A percentile compares a stretch with the other conserved stretches of the same genome.
Evolutionary conservation across 2,888 invertebrate genomes (phyloP).

Genomic region (Agrochola lota): DNA sequence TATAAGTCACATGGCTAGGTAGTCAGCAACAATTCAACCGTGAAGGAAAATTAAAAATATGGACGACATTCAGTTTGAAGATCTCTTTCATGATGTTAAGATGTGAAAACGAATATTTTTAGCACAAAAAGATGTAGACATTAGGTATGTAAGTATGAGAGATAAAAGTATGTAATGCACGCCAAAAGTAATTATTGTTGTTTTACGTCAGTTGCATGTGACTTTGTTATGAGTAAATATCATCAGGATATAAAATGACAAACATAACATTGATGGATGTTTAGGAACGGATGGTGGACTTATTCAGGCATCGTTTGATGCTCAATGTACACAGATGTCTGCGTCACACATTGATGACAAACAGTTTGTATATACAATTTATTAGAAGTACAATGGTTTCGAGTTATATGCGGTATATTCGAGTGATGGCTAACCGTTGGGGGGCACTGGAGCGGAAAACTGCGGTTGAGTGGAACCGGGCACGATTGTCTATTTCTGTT

Average conservation of each 20-base stretch:
- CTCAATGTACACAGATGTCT: slow-evolving; percentile 28
- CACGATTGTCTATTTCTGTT: slow-evolving; percentile 65
- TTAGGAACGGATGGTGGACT: slow-evolving; percentile 39
- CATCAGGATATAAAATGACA: slow-evolving; percentile 33
- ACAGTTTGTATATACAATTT: slow-evolving; percentile 29
- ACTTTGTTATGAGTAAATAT: slow-evolving; percentile 53
- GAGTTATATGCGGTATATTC: slow-evolving; percentile 69
- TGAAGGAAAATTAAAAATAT: slow-evolving; percentile 6
- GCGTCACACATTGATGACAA: slow-evolving; percentile 48
- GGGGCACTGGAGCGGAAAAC: slow-evolving; percentile 55
- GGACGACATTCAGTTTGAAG: slow-evolving; percentile 33
- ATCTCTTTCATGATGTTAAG: slow-evolving; percentile 16
- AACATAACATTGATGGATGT: slow-evolving; percentile 37
- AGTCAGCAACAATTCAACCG: slow-evolving; percentile 24
- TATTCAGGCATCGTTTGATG: slow-evolving; percentile 31
- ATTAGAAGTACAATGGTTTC: slow-evolving; percentile 54
- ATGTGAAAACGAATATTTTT: slow-evolving; percentile 32
- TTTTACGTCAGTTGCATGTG: slow-evolving; percentile 62
- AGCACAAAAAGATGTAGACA: slow-evolving; percentile 17
- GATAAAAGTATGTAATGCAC: slow-evolving; percentile 28
- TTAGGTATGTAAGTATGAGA: slow-evolving; percentile 13
- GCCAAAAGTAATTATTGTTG: slow-evolving; percentile 50
- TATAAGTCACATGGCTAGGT: slow-evolving; percentile 27
- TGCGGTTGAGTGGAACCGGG: slow-evolving; percentile 60
- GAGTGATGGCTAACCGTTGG: slow-evolving; percentile 58